Evolutionary conservation across 1,140 invertebrate species (phyloP), one percentile per base, ranked within the genome.

Genomic region (Brachionus rotundiformis): DNA sequence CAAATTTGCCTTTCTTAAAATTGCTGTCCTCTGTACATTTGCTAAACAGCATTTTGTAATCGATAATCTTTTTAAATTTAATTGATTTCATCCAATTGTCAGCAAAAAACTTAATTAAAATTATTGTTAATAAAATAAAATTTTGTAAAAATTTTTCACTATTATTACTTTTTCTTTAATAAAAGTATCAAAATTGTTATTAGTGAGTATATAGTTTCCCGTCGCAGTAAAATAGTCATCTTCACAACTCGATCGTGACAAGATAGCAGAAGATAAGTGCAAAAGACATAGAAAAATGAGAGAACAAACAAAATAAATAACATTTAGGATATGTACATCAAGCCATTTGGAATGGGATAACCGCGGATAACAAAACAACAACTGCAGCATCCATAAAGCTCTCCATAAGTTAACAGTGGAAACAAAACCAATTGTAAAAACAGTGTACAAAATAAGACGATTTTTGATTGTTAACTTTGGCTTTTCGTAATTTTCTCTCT

Each of bases 141-240:
- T 36, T 36, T 16, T 8, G n/a, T 7, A 0, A 68, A 39, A 68
- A 36, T 36, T 16, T 33, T 33, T 33, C 13, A 68, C n/a, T 19
- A 19, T 16, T 39, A 39, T 44, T 73, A 73, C 68, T 27, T 31
- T 41, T 44, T 73, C 44, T 73, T 44, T n/a, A 47, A 73, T 23
- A 31, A 73, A 73, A 47, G 10, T 41, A 13, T 73, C 29, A 31
- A 73, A 73, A 44, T 44, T 73, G n/a, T 73, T 73, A 27, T 73
- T 39, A 25, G 36, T 73, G 36, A 73, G 36, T 31, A 73, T 73
- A 44, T 44, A 73, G 44, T 73, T 73, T 44, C 44, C 36, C 23
- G 41, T 73, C 19, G 68, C 39, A 25, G 68, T 79, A 63, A 79
- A 79, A 41, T 59, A 79, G 54, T 54, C 76, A 63, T 79, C 76